Conservation (phyloP, 2,113 vertebrate species). For the Corythoichthys intestinalis region DNA sequence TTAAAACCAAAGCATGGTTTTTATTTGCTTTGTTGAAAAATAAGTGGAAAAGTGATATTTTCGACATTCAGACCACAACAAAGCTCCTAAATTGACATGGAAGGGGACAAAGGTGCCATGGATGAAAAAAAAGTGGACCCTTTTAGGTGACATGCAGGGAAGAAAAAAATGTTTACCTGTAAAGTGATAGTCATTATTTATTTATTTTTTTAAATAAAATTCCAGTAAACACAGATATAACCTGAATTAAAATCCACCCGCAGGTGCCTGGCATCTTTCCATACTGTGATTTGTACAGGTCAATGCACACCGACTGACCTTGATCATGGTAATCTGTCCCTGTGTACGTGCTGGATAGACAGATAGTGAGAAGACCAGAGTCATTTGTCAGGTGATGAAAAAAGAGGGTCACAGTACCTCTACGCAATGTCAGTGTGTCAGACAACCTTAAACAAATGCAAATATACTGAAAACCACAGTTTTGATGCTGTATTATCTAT, state of each 20-base stretch:
- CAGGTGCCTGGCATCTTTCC: constrained; percentile 44
- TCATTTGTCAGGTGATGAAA: constrained; percentile 49
- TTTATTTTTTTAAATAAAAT: too few relatives aligned
- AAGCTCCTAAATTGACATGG: too few relatives aligned
- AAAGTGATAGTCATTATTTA: too few relatives aligned
- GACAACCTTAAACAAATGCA: constrained; percentile 39
- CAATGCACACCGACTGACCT: constrained; percentile 56
- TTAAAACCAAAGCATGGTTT: too few relatives aligned
- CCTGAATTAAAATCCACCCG: constrained; percentile 65
- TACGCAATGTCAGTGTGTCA: constrained; percentile 7
- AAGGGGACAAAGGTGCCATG: too few relatives aligned
- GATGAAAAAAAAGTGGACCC: too few relatives aligned
- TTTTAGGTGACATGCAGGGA: too few relatives aligned
- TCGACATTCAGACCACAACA: too few relatives aligned
- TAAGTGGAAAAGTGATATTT: too few relatives aligned
- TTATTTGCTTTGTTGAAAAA: too few relatives aligned
- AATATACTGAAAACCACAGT: not conserved
- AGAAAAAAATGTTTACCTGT: too few relatives aligned
- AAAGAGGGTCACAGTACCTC: constrained; percentile 41
- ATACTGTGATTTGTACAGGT: constrained; percentile 45
- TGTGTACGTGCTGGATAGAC: constrained; percentile 49
- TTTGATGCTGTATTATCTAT: not conserved
- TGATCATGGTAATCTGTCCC: constrained; percentile 61
- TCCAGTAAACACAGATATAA: constrained; percentile 23
- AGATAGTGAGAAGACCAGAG: constrained; percentile 33